Evolutionary conservation across 2,888 invertebrate genomes (phyloP).

Genomic region (Choristoneura rosaceana): DNA sequence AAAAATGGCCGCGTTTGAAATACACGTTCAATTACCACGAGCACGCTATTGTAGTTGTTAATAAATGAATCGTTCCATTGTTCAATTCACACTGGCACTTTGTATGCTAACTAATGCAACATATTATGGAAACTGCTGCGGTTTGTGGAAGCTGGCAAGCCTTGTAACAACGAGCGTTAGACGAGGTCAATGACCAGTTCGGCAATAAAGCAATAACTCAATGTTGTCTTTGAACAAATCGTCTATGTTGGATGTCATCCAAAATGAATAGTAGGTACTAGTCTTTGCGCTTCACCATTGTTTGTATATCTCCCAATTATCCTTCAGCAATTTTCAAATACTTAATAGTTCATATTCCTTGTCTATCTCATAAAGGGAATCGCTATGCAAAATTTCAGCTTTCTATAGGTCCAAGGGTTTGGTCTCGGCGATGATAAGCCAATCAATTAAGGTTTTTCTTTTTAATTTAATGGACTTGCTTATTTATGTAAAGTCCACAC

Average conservation of each 20-base stretch:
- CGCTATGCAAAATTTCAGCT: too few relatives aligned
- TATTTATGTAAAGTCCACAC: too few relatives aligned
- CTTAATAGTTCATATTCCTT: too few relatives aligned
- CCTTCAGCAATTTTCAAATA: too few relatives aligned
- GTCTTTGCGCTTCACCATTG: too few relatives aligned
- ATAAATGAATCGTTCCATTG: conserved; percentile 19
- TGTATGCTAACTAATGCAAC: conserved; percentile 1
- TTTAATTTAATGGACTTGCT: too few relatives aligned
- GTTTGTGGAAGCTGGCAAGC: conserved; percentile 2
- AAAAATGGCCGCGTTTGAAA: not conserved
- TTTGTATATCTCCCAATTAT: too few relatives aligned
- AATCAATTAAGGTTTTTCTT: too few relatives aligned
- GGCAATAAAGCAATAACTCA: not conserved
- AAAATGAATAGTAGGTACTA: not conserved
- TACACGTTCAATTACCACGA: not conserved
- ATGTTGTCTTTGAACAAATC: conserved; percentile 1
- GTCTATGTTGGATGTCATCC: not conserved
- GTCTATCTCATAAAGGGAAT: too few relatives aligned
- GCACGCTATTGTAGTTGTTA: conserved; percentile 4
- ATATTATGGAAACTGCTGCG: conserved; percentile 1
- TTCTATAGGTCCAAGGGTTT: too few relatives aligned
- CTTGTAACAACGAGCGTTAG: not conserved
- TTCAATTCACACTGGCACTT: conserved; percentile 3
- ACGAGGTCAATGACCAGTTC: not conserved
- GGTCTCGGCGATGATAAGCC: too few relatives aligned